Conservation (phyloP, 2,113 vertebrate genomes). For the Rhinogobius similis region DNA sequence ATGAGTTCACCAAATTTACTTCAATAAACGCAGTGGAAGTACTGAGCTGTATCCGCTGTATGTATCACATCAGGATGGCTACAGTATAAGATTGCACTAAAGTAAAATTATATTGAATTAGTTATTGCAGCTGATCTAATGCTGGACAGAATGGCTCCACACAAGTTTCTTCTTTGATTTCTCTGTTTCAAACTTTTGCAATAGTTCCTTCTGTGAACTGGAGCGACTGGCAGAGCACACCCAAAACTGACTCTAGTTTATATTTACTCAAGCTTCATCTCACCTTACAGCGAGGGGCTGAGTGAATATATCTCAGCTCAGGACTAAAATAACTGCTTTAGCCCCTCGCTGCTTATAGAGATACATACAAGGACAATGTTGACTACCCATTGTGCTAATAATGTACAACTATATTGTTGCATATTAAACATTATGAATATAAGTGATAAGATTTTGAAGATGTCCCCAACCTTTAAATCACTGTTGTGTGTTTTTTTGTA, state of each 20-base stretch:
- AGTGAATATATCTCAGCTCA: slow-evolving; percentile 30
- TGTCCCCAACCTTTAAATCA: background rate
- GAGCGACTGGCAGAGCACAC: slow-evolving; percentile 25
- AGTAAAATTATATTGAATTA: slow-evolving; percentile 66
- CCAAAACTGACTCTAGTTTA: slow-evolving; percentile 42
- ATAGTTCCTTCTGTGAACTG: slow-evolving; percentile 25
- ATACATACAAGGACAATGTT: slow-evolving; percentile 12
- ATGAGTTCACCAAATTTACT: slow-evolving; percentile 30
- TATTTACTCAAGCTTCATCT: slow-evolving; percentile 58
- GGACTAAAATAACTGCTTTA: slow-evolving; percentile 54
- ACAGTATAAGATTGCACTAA: slow-evolving; percentile 38
- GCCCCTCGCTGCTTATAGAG: slow-evolving; percentile 20
- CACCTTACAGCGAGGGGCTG: slow-evolving; percentile 38
- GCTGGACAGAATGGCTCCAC: slow-evolving; percentile 31
- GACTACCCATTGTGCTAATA: background rate
- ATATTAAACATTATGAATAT: background rate
- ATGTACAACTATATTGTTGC: background rate
- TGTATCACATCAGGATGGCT: slow-evolving; percentile 29
- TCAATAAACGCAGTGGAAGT: slow-evolving; percentile 35
- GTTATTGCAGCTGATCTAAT: slow-evolving; percentile 46
- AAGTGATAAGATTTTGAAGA: background rate
- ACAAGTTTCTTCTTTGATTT: slow-evolving; percentile 56
- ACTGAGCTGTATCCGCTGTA: slow-evolving; percentile 42
- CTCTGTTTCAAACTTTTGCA: slow-evolving; percentile 26
- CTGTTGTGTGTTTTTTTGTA: slow-evolving; percentile 61